Percentiles rank a stretch among this genome's conserved stretches.
Evolutionary conservation across 2,888 invertebrate species (phyloP).

Genomic region (Drosophila quasianomalipes): DNA sequence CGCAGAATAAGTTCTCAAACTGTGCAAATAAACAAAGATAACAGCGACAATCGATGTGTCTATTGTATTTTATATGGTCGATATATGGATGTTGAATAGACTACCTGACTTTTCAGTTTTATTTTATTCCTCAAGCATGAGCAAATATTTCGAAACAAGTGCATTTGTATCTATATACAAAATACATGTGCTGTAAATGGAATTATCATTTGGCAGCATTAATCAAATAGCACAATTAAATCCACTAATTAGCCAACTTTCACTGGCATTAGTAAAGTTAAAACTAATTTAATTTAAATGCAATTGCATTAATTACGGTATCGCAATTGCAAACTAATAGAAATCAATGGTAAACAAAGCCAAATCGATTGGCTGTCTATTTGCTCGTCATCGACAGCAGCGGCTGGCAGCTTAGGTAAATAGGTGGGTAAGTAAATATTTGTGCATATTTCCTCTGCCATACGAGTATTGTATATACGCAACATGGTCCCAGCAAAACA

Average conservation of each 20-base stretch:
- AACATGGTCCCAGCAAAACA: slow-evolving; percentile 27
- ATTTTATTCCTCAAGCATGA: neutral
- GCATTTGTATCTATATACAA: neutral
- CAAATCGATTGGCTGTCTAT: slow-evolving; percentile 13
- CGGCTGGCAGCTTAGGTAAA: slow-evolving; percentile 33
- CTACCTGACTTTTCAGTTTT: neutral
- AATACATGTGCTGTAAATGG: neutral
- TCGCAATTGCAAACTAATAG: slow-evolving; percentile 35
- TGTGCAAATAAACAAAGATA: slow-evolving; percentile 22
- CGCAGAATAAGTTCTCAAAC: neutral
- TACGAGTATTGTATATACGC: slow-evolving; percentile 57
- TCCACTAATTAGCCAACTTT: slow-evolving; percentile 50
- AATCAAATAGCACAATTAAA: slow-evolving; percentile 41
- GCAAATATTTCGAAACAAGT: neutral
- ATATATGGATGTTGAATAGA: neutral
- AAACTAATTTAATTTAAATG: slow-evolving; percentile 51
- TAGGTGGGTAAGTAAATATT: slow-evolving; percentile 51
- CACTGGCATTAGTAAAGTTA: slow-evolving; percentile 20
- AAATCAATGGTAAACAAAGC: slow-evolving; percentile 48
- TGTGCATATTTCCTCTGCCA: slow-evolving; percentile 52
- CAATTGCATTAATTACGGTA: slow-evolving; percentile 47
- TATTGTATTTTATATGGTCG: neutral
- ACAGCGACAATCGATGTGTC: neutral
- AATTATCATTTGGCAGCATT: neutral
- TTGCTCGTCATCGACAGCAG: slow-evolving; percentile 19